Percentiles rank a stretch among this genome's conserved stretches.
phyloP scores from a whole-genome alignment of 2,113 vertebrate species.

The Melanerpes aurifrons region DNA sequence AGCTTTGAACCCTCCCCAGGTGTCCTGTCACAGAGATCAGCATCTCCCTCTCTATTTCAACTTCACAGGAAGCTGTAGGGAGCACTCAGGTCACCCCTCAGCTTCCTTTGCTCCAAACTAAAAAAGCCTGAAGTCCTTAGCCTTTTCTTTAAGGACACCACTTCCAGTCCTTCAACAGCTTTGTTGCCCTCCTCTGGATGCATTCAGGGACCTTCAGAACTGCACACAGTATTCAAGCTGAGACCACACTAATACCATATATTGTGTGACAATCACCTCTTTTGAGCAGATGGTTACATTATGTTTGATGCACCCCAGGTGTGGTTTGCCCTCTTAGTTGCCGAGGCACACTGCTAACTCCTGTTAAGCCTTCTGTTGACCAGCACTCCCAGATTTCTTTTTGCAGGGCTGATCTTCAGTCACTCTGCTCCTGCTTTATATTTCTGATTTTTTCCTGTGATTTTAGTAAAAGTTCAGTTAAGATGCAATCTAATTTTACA shows the following conservation, averaged over 20 bases:
- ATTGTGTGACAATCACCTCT: too few relatives aligned
- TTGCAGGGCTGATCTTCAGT: background rate
- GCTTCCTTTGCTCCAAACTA: background rate
- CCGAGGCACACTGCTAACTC: accelerated
- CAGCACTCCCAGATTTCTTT: background rate
- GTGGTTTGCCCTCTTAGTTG: background rate
- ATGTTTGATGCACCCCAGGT: background rate
- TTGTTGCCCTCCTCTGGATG: background rate
- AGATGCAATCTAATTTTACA: background rate
- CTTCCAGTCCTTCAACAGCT: background rate
- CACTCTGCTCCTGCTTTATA: background rate
- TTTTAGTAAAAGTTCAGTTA: background rate
- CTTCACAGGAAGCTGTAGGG: background rate
- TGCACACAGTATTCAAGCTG: background rate
- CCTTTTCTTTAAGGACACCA: background rate
- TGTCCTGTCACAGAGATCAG: background rate
- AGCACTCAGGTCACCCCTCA: background rate
- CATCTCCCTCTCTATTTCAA: background rate
- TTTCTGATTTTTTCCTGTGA: background rate
- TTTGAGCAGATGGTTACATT: background rate
- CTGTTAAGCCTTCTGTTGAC: background rate
- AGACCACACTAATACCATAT: background rate
- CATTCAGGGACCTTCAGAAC: background rate
- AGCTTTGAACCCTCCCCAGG: background rate
- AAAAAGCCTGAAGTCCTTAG: background rate